phyloP scores from a whole-genome alignment of 2,888 invertebrate genomes.

The Cryptocheilus praepositus region DNA sequence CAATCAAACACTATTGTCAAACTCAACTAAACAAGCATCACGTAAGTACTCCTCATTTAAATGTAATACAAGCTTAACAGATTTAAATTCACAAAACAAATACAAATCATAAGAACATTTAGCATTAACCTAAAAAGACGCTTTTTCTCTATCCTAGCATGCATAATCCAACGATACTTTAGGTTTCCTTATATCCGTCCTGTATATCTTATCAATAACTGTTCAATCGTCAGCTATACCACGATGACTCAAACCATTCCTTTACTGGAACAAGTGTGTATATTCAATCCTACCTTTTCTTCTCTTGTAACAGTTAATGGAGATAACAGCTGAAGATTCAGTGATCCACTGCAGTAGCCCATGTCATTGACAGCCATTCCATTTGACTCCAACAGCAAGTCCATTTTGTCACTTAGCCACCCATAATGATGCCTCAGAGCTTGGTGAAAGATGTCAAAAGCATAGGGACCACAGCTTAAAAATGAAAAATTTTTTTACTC shows the following conservation, averaged over 20 bases:
- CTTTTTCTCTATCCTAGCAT: too few species aligned
- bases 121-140: too few species aligned
- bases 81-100: too few species aligned
- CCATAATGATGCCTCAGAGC: constrained; percentile 77
- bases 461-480: constrained; percentile 64
- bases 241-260: too few species aligned
- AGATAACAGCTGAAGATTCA: constrained; percentile 65
- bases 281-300: constrained; percentile 57
- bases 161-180: too few species aligned
- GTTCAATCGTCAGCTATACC: too few species aligned
- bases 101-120: too few species aligned
- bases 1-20: constrained; percentile 9
- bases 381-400: constrained; percentile 52
- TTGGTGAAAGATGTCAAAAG: constrained; percentile 78
- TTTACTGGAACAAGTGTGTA: too few species aligned
- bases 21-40: neutral
- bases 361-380: constrained; percentile 35
- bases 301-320: constrained; percentile 65
- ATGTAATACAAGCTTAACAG: too few species aligned
- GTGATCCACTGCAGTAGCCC: constrained; percentile 36
- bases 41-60: too few species aligned
- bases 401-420: constrained; percentile 78
- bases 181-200: too few species aligned
- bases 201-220: too few species aligned
- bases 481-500: constrained; percentile 5